Percentiles rank a stretch among this genome's conserved stretches.
These are phyloP conservation scores for Argyrosomus japonicus DNA, from an alignment of 2,113 vertebrate genomes.

Conservation along the genomic window DNA sequence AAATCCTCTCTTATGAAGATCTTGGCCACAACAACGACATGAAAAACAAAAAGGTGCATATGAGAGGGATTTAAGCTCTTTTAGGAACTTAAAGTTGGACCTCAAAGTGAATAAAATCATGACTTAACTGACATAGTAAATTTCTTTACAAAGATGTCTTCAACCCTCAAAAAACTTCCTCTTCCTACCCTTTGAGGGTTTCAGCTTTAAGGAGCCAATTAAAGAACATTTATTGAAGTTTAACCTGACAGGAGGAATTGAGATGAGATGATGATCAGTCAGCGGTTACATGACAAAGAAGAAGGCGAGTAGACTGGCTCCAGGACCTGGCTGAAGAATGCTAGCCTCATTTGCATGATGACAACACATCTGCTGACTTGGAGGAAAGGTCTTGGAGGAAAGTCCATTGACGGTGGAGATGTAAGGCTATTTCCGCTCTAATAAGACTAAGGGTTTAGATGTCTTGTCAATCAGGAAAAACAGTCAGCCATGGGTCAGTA, in stretches of 20 bases:
- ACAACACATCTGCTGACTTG: background rate
- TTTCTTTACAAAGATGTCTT: background rate
- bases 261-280: constrained; percentile 19
- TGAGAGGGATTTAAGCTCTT: background rate
- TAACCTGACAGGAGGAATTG: constrained; percentile 1
- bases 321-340: background rate
- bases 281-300: constrained; percentile 25
- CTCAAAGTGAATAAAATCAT: background rate
- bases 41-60: background rate
- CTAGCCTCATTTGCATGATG: background rate
- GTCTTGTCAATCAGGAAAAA: background rate
- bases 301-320: background rate
- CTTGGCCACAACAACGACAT: background rate
- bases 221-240: background rate
- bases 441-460: no score
- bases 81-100: background rate
- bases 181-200: background rate
- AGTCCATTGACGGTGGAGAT: background rate
- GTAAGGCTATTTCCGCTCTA: background rate
- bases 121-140: background rate
- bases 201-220: background rate
- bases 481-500: background rate
- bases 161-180: background rate
- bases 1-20: background rate
- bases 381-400: no score